A percentile compares a stretch with the other conserved stretches of the same genome.
phyloP scores from a whole-genome alignment of 1,140 invertebrate genomes.

The Trichogramma pretiosum region DNA sequence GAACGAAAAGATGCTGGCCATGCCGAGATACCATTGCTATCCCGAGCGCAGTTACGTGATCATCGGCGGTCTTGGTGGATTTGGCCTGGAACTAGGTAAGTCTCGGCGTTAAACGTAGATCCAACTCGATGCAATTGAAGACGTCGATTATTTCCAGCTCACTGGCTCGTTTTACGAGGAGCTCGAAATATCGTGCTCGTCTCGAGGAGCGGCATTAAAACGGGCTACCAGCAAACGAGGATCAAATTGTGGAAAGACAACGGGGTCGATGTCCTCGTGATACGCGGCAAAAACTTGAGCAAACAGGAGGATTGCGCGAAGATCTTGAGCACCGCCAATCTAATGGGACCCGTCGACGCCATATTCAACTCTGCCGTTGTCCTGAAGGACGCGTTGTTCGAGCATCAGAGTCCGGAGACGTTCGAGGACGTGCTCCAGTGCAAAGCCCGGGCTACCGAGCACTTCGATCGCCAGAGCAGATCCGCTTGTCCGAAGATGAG shows the following conservation, averaged over 20 bases:
- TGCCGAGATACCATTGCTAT: slow-evolving; percentile 49
- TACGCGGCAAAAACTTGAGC: slow-evolving; percentile 42
- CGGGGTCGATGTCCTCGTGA: slow-evolving; percentile 45
- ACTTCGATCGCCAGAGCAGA: slow-evolving; percentile 45
- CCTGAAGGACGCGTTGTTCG: slow-evolving; percentile 43
- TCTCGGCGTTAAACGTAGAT: background rate
- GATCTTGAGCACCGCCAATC: slow-evolving; percentile 50
- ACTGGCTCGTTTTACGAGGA: slow-evolving; percentile 67
- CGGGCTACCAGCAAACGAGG: slow-evolving; percentile 57
- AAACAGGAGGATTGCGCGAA: slow-evolving; percentile 43
- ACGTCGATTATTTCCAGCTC: slow-evolving; percentile 27
- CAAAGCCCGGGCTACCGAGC: slow-evolving; percentile 45
- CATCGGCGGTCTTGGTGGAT: slow-evolving; percentile 66
- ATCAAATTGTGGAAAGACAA: slow-evolving; percentile 46
- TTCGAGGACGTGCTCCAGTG: slow-evolving; percentile 42
- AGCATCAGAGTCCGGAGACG: slow-evolving; percentile 45
- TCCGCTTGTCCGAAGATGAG: slow-evolving; percentile 43
- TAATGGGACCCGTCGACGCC: slow-evolving; percentile 57
- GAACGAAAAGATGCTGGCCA: slow-evolving; percentile 34
- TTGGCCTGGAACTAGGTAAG: slow-evolving; percentile 61
- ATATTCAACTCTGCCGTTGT: slow-evolving; percentile 72
- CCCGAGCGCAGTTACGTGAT: slow-evolving; percentile 41
- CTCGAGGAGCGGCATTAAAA: slow-evolving; percentile 56
- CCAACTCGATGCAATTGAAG: background rate
- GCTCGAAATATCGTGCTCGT: slow-evolving; percentile 60